phyloP scores from a whole-genome alignment of 2,797 vertebrate species.

The Nannoperca obscura region DNA sequence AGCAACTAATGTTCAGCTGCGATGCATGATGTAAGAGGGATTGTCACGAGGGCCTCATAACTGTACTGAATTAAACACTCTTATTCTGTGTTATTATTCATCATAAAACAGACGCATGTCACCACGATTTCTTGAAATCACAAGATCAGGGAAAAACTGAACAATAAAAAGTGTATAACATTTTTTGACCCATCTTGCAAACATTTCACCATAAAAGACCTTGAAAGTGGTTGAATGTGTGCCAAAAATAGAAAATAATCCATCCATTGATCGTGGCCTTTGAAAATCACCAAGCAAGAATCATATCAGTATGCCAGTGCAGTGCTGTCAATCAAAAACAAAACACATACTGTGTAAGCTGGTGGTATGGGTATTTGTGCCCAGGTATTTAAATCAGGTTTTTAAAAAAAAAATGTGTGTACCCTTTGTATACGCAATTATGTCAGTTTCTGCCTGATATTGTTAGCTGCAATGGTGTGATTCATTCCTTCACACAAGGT shows the following conservation, averaged over 20 bases:
- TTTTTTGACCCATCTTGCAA: not conserved
- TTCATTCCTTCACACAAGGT: not conserved
- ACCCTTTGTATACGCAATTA: not conserved
- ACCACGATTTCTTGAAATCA: not conserved
- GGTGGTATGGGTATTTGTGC: not conserved
- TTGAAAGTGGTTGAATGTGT: not conserved
- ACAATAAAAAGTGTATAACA: too few relatives aligned
- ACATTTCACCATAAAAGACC: not conserved
- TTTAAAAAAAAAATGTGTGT: not conserved
- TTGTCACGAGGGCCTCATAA: not conserved
- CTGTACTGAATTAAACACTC: not conserved
- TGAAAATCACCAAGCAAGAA: not conserved
- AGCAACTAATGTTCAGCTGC: constrained; percentile 16
- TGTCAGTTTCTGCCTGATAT: not conserved
- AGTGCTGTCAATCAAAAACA: not conserved
- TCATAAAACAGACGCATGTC: not conserved
- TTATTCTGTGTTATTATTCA: not conserved
- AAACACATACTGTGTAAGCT: not conserved
- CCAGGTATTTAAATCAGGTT: not conserved
- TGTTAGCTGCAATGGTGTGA: not conserved
- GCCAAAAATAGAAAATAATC: not conserved
- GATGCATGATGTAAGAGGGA: not conserved
- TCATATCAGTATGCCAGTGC: not conserved
- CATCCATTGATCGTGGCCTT: not conserved
- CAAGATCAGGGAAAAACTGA: not conserved